phyloP scores from a whole-genome alignment of 2,888 invertebrate genomes.

The Ophioninae sp. region DNA sequence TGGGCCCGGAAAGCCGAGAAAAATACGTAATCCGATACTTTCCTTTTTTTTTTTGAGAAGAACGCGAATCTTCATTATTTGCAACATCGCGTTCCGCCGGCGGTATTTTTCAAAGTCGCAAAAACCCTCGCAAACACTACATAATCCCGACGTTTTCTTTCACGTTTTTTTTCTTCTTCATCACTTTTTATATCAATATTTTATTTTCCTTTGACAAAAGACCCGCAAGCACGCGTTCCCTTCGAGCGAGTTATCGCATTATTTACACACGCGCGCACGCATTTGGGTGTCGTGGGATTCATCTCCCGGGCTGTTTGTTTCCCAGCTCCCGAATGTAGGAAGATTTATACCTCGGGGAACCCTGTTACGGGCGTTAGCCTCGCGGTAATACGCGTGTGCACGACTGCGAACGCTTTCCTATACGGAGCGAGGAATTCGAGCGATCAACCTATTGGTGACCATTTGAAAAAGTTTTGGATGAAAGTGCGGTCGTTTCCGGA shows the following conservation, averaged over 20 bases:
- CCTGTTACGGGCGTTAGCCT: not conserved
- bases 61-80: not conserved
- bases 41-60: not conserved
- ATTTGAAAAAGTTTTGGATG: no score
- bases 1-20: not conserved
- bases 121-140: not conserved
- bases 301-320: not conserved
- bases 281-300: not conserved
- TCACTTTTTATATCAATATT: constrained; percentile 7
- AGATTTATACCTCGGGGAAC: constrained; percentile 1
- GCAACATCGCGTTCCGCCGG: not conserved
- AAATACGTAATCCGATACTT: not conserved
- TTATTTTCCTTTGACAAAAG: not conserved
- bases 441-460: no score
- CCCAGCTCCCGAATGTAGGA: constrained; percentile 2
- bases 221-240: not conserved
- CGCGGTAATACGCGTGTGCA: not conserved
- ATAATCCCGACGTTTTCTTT: not conserved
- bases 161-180: not conserved
- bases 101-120: constrained; percentile 1
- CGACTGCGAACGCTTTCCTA: not conserved
- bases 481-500: no score
- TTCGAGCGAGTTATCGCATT: not conserved
- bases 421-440: no score
- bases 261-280: constrained; percentile 8